Evolutionary conservation across 2,113 vertebrate species (phyloP), one percentile per base, ranked within the genome.

Genomic region (Melanerpes aurifrons): DNA sequence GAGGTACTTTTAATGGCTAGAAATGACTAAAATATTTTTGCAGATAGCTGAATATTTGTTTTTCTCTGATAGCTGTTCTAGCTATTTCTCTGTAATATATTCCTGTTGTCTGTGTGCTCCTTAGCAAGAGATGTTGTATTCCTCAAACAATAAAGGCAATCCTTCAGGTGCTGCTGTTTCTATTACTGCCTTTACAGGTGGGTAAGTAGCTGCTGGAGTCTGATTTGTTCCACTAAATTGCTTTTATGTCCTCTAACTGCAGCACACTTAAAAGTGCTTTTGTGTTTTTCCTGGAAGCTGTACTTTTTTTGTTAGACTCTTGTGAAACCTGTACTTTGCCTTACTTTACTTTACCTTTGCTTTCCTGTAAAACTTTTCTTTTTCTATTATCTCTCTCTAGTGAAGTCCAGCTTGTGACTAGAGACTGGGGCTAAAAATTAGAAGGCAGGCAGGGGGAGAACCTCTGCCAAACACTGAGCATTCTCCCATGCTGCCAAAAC

Each of bases 161-260:
- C 35, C 61, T 96, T 94, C 82, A 80, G 87, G 70, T 94, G 64
- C 48, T 92, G 82, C 59, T 2, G 6, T 81, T 89, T 64, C 74
- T 86, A 58, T 84, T 82, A 91, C n/a, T 78, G 87, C 48, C 19
- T 93, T 94, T 92, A 92, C 64, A 89, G 77, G 73, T 85, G 72
- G 66, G 13, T 90, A 90, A 94, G 88, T 86, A 75, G 35, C 64
- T 86, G 12, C 78, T 31, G 20, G 37, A 18, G 59, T 86, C 92
- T 93, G 82, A 87, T 97, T 93, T 95, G 85, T 93, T 95, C 93
- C 71, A 61, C 75, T 86, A 80, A 84, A 93, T 90, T 90, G 66
- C 62, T 91, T 95, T 95, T 93, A 95, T 92, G 61, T 63, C 69
- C 91, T 73, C 64, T 80, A 87, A 93, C 57, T 21, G 77, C 90